A percentile compares a stretch with the other conserved stretches of the same genome.
Conservation (phyloP, 1,140 invertebrate species). For the Bombus pascuorum region DNA sequence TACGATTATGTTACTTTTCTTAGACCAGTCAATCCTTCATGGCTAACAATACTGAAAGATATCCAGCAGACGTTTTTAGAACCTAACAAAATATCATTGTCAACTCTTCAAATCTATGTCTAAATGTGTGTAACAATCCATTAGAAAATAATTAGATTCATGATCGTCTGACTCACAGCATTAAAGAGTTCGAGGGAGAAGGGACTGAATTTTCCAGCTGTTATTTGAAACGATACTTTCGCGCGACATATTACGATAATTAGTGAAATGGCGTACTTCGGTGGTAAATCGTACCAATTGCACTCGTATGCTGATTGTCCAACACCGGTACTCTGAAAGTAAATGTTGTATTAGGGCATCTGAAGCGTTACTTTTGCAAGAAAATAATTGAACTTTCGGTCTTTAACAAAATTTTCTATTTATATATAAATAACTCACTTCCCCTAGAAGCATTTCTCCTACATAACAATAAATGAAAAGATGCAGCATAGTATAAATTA, state of each 20-base stretch:
- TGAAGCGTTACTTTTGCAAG: too few species aligned
- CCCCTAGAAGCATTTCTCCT: conserved; percentile 39
- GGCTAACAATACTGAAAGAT: conserved; percentile 64
- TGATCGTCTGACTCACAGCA: conserved; percentile 36
- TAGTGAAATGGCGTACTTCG: conserved; percentile 46
- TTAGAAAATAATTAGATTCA: too few species aligned
- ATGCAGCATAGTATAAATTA: conserved; percentile 49
- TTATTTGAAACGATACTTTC: conserved; percentile 64
- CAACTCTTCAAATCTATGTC: background rate
- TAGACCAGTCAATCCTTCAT: conserved; percentile 44
- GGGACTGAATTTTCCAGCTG: conserved; percentile 70
- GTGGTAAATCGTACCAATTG: conserved; percentile 67
- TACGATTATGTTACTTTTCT: background rate
- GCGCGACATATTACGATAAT: conserved; percentile 67
- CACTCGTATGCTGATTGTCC: conserved; percentile 64
- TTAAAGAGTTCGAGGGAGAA: conserved; percentile 62
- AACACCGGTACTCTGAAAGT: conserved; percentile 65
- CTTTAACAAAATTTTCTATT: too few species aligned
- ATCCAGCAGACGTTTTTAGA: conserved; percentile 61
- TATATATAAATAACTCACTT: conserved; percentile 32
- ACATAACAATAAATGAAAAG: conserved; percentile 61
- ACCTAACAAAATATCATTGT: conserved; percentile 47
- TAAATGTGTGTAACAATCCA: too few species aligned
- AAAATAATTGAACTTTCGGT: too few species aligned
- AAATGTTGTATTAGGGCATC: background rate